Conservation (phyloP, 2,797 vertebrate species). For the Synaphobranchus kaupii region DNA sequence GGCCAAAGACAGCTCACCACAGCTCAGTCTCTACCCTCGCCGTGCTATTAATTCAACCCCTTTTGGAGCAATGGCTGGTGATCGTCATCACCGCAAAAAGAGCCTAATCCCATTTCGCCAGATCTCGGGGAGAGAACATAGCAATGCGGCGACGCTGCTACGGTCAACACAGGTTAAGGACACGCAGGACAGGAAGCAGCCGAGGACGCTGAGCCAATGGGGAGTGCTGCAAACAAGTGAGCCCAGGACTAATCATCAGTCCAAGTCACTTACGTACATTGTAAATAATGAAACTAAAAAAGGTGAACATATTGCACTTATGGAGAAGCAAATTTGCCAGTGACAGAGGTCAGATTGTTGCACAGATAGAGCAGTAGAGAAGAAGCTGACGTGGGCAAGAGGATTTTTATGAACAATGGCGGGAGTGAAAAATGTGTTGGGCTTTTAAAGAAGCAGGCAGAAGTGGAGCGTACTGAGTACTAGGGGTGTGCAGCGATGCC, state of each 20-base stretch:
- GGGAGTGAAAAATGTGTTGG: not conserved
- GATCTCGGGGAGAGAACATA: constrained; percentile 27
- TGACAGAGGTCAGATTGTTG: constrained; percentile 8
- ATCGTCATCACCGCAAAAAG: constrained; percentile 37
- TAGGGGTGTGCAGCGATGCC: no score
- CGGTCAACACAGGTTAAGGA: not conserved
- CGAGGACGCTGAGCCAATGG: not conserved
- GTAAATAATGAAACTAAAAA: not conserved
- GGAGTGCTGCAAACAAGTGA: not conserved
- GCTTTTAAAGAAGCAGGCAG: not conserved
- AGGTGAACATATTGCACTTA: not conserved
- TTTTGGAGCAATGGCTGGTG: constrained; percentile 46
- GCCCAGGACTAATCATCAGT: not conserved
- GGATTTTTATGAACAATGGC: not conserved
- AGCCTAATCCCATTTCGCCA: constrained; percentile 46
- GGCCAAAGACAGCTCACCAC: constrained; percentile 41
- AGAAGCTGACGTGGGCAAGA: not conserved
- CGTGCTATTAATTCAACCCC: constrained; percentile 39
- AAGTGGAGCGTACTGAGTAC: not conserved
- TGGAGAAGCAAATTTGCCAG: not conserved
- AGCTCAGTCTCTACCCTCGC: constrained; percentile 38
- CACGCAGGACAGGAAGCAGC: not conserved
- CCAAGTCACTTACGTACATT: not conserved
- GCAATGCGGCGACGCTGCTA: constrained; percentile 42
- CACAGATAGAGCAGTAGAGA: not conserved